Evolutionary conservation across 2,888 invertebrate genomes (phyloP), one percentile per base, ranked within the genome.

Genomic region (Plebejus melissa): DNA sequence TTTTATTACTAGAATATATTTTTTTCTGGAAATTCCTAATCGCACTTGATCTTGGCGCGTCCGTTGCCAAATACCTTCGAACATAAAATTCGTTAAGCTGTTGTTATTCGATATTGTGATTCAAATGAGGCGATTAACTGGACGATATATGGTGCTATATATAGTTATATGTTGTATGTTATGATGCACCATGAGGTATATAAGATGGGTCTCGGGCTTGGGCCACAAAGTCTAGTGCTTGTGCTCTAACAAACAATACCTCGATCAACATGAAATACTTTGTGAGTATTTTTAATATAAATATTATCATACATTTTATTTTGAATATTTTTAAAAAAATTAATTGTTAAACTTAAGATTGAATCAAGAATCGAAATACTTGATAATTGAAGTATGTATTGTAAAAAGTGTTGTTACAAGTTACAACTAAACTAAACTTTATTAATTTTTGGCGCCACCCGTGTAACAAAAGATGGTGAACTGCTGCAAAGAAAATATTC

Each of bases 181-280:
- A 4, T 65, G 65, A 13, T 65, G 65, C 65, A 65, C 5, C 32
- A 5, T 65, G 9, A 38, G 70, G 70, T 70, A 70, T 70, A 70
- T 70, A 70, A 70, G 70, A 70, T 22, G 22, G 3, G 41, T 3
- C 41, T 38, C 38, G 70, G n/a, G 22, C 7, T n/a, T 70, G 41
- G 1, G 41, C 0, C 13, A 41, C 70, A 1, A 41, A 22, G 22
- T 70, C 38, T 22, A 70, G 38, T n/a, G 70, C 9, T 41, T 65
- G 65, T n/a, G 50, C 69, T 65, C 13, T 69, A 50, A 36, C 69
- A 16, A 36, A 74, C 74, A 70, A 60, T 75, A 74, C 71, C 32
- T 78, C 13, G 13, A 65, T 65, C 65, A 78, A 78, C 77, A 80
- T 81, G 81, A 80, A 80, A 77, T 76, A 75, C 76, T 77, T 79